Conservation (phyloP, 2,888 invertebrate species). For the Aphidius colemani region DNA sequence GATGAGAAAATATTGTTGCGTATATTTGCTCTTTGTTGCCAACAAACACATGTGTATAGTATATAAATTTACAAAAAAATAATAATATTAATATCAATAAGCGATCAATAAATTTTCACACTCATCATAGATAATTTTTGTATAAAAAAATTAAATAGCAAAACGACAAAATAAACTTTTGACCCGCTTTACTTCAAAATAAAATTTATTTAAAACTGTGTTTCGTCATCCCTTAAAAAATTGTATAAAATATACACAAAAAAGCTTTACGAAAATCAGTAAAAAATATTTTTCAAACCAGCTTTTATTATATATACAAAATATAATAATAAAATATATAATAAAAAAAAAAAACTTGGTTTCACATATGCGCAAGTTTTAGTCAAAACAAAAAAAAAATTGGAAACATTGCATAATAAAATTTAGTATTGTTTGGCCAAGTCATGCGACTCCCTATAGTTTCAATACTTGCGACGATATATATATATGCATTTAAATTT, state of each 20-base stretch:
- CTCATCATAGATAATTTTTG: no score
- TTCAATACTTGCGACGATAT: not conserved
- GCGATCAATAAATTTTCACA: no score
- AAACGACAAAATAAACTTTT: conserved; percentile 25
- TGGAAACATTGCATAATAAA: conserved; percentile 26
- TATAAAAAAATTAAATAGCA: not conserved
- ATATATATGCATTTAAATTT: not conserved
- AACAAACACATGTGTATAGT: no score
- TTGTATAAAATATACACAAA: not conserved
- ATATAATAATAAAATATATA: not conserved
- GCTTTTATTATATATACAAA: no score
- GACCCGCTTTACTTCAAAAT: no score
- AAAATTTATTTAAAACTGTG: no score
- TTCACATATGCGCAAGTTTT: no score
- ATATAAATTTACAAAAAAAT: no score
- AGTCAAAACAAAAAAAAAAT: conserved; percentile 10
- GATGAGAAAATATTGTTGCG: no score
- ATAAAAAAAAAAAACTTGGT: not conserved
- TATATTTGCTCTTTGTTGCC: no score
- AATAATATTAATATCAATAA: no score
- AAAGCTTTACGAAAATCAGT: conserved; percentile 2
- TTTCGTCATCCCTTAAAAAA: not conserved
- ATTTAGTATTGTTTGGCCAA: conserved; percentile 18
- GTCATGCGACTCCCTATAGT: conserved; percentile 17
- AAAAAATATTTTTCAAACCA: no score